A percentile compares a stretch with the other conserved stretches of the same genome.
Conservation (phyloP, 2,797 vertebrate genomes). For the Trematomus bernacchii region DNA sequence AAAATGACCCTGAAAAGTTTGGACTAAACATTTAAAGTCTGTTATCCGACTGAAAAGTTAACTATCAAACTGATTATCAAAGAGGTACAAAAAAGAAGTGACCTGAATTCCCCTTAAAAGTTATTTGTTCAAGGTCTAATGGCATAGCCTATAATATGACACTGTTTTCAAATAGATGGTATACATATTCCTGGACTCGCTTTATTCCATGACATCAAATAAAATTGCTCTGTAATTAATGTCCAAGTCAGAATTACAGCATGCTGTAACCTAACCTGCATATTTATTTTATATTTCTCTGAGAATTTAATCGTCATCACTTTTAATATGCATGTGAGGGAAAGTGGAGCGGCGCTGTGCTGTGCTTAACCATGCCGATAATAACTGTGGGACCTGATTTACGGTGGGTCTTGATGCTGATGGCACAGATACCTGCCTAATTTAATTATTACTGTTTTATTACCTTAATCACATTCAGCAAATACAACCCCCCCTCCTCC, state of each 20-base stretch:
- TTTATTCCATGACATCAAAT: conserved; percentile 10
- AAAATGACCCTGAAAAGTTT: conserved; percentile 9
- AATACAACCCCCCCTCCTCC: conserved; percentile 43
- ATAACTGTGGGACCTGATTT: conserved; percentile 73
- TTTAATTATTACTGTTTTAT: conserved; percentile 76
- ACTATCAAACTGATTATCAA: no score
- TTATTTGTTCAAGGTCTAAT: neutral
- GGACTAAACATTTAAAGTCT: neutral
- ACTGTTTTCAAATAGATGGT: neutral
- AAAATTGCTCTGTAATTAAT: conserved; percentile 31
- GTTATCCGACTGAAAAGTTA: neutral
- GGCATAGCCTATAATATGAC: no score
- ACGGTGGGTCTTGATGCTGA: conserved; percentile 64
- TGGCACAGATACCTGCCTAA: conserved; percentile 73
- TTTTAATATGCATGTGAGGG: conserved; percentile 54
- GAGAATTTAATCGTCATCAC: conserved; percentile 58
- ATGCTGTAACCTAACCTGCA: conserved; percentile 23
- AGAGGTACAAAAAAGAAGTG: no score
- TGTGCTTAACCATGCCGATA: conserved; percentile 73
- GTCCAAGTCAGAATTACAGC: conserved; percentile 15
- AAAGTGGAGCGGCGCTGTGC: conserved; percentile 39
- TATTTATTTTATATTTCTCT: conserved; percentile 54
- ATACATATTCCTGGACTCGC: neutral
- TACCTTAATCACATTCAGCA: conserved; percentile 73
- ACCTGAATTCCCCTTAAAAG: no score